Evolutionary conservation across 2,888 invertebrate species (phyloP), one percentile per base, ranked within the genome.

Genomic region (Rotaria socialis): DNA sequence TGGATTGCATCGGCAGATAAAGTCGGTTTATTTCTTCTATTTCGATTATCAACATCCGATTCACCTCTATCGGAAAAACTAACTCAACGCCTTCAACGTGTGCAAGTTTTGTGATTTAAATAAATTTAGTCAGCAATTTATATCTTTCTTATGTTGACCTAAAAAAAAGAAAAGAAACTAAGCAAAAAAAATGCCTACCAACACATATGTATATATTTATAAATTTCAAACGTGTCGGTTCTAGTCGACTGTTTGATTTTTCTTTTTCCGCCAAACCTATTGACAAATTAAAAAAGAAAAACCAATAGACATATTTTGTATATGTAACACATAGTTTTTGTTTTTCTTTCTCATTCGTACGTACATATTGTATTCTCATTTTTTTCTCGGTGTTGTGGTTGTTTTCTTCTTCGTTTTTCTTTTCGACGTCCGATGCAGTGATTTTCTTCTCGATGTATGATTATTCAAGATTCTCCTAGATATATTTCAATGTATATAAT

Each of bases 351-450:
- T 67, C 67, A 67, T 67, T 67, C 67, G 67, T 67, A 67, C 67
- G 67, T 67, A 67, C 67, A 67, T 67, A 67, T 67, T 67, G 67
- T 67, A 67, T 67, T 67, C 67, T 67, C 67, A 67, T 19, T 41
- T 67, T 67, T 67, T 67, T 35, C 67, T 67, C 67, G 67, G 67
- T 67, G 67, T 67, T 67, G 67, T 67, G 67, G 35, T 67, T 41
- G 35, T 67, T 35, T 67, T n/a, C 6, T 80, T 35, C 47, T 80
- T 35, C 47, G 4, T 22, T n/a, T 47, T 3, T 80, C 24, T 24
- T 80, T 80, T 80, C 6, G 80, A 80, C n/a, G 80, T 80, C 80
- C 47, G 80, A 80, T 80, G 80, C 80, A 80, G 80, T 80, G 80
- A 80, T 80, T 80, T 80, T 80, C 14, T 80, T 41, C 22, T 80